These are phyloP conservation scores for Lanius collurio DNA, from an alignment of 2,113 vertebrate species.

Conservation along the genomic window DNA sequence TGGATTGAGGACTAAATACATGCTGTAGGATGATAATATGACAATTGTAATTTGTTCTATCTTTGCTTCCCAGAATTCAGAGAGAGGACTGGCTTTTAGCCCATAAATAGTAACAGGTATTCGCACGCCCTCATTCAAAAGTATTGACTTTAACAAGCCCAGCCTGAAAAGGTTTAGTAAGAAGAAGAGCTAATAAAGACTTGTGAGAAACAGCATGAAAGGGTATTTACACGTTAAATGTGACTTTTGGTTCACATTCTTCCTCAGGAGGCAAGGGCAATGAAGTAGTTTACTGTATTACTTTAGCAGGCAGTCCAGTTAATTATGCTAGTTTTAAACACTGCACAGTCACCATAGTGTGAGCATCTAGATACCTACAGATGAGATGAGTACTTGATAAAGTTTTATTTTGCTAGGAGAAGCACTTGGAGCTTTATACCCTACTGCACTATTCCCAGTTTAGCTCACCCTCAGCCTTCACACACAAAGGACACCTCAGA, in stretches of 20 bases:
- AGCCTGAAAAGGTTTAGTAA: not conserved
- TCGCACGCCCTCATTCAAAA: not conserved
- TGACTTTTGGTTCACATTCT: not conserved
- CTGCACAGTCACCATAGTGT: not conserved
- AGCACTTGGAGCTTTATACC: not conserved
- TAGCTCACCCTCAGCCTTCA: not conserved
- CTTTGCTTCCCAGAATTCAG: not conserved
- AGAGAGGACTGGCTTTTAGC: not conserved
- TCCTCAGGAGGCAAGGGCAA: not conserved
- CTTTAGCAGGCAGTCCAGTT: not conserved
- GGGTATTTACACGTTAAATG: not conserved
- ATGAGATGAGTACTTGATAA: not conserved
- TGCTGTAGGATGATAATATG: not conserved
- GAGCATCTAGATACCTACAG: not conserved
- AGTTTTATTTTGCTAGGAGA: not conserved
- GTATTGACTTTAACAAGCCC: not conserved
- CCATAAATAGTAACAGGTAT: not conserved
- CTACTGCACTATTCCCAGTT: not conserved
- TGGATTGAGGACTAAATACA: not conserved
- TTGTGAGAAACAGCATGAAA: not conserved
- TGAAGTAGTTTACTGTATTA: not conserved
- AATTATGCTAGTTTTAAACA: not conserved
- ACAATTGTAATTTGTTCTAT: not conserved
- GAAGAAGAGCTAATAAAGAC: not conserved
- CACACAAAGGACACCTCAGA: not conserved